Percentiles rank a stretch among this genome's conserved stretches.
These are phyloP conservation scores for Haplotaxodon microlepis DNA, from an alignment of 2,113 vertebrate genomes.

Conservation along the genomic window DNA sequence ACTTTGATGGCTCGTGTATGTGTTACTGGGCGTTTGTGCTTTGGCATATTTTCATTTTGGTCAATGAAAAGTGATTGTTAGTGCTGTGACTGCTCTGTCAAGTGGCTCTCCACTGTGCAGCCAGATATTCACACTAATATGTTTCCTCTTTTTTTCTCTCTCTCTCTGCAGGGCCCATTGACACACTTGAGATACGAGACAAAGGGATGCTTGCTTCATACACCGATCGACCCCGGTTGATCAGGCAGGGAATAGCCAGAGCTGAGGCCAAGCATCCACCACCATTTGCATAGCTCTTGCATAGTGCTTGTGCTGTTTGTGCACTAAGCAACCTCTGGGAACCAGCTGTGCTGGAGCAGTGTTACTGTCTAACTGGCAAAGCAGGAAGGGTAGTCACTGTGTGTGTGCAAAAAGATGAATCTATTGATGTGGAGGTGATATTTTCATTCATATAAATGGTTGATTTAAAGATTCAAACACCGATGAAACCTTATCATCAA, in stretches of 20 bases:
- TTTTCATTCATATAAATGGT: constrained; percentile 1
- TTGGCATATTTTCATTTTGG: constrained; percentile 23
- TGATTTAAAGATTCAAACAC: not conserved
- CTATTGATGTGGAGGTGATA: not conserved
- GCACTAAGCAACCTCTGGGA: not conserved
- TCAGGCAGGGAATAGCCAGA: constrained; percentile 10
- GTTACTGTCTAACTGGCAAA: not conserved
- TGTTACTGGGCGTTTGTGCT: not conserved
- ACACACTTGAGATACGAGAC: constrained; percentile 8
- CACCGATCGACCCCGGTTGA: not conserved
- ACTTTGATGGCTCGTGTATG: not conserved
- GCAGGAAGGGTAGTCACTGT: not conserved
- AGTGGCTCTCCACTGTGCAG: not conserved
- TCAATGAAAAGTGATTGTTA: not conserved
- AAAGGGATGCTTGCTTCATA: constrained; percentile 12
- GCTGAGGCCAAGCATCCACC: constrained; percentile 7
- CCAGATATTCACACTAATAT: constrained; percentile 38
- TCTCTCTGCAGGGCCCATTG: constrained; percentile 45
- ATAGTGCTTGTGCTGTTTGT: not conserved
- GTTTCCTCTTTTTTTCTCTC: constrained; percentile 13
- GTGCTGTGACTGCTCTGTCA: constrained; percentile 4
- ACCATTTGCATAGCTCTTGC: not conserved
- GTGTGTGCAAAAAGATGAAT: not conserved
- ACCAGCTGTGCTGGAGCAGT: not conserved
- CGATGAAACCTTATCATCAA: constrained; percentile 6